phyloP scores from a whole-genome alignment of 2,113 vertebrate species.

The Planiliza haematocheilus region DNA sequence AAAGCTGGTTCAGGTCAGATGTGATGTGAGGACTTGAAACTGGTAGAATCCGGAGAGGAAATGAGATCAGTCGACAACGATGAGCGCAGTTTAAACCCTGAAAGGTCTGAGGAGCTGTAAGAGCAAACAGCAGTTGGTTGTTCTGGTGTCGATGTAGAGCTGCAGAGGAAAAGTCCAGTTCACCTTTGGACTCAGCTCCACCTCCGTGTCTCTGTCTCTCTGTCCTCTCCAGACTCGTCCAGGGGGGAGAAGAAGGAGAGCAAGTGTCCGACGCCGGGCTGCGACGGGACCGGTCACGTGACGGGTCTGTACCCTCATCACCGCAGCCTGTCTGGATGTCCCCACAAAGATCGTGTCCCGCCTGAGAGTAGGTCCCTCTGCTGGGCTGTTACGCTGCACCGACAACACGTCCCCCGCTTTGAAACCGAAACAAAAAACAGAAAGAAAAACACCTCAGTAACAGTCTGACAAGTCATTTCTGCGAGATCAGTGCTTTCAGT shows the following conservation, averaged over 20 bases:
- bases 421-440: background rate
- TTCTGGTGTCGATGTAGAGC: too few species aligned
- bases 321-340: constrained; percentile 98
- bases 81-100: background rate
- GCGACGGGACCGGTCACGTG: constrained; percentile 98
- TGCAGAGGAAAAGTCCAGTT: too few species aligned
- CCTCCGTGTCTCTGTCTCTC: background rate
- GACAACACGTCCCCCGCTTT: background rate
- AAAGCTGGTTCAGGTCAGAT: constrained; percentile 36
- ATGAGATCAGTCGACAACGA: constrained; percentile 8
- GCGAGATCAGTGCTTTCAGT: background rate
- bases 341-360: constrained; percentile 99
- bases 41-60: constrained; percentile 21
- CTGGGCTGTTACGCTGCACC: background rate
- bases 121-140: too few species aligned
- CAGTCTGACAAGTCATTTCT: constrained; percentile 56
- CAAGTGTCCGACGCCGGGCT: constrained; percentile 99
- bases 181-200: background rate
- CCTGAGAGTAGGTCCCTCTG: constrained; percentile 94
- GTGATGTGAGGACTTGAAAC: constrained; percentile 2
- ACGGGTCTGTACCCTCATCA: constrained; percentile 99
- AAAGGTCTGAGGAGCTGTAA: too few species aligned
- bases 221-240: constrained; percentile 88
- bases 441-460: background rate
- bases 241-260: constrained; percentile 99